These are phyloP conservation scores for Parapsyche elsis DNA, from an alignment of 1,140 invertebrate genomes.

Conservation along the genomic window DNA sequence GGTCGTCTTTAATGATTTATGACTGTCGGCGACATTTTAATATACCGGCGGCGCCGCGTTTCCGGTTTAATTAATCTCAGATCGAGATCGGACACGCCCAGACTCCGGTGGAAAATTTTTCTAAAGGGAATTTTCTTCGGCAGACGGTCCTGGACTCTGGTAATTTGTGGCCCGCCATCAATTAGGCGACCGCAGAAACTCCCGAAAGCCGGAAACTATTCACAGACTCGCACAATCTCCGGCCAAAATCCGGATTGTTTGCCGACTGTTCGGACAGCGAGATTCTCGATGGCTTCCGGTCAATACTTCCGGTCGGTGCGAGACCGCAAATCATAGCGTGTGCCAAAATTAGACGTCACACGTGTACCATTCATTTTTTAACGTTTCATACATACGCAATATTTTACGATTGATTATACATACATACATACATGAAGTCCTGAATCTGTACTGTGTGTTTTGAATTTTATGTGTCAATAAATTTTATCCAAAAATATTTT, in stretches of 20 bases:
- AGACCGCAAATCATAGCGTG: background rate
- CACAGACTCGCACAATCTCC: background rate
- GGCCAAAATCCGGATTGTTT: background rate
- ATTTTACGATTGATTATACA: no score
- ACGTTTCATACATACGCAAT: background rate
- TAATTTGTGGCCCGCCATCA: constrained; percentile 9
- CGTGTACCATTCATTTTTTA: background rate
- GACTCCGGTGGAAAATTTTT: background rate
- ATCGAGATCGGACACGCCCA: constrained; percentile 16
- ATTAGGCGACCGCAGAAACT: constrained; percentile 25
- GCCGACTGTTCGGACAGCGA: no score
- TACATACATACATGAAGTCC: no score
- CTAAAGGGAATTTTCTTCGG: background rate
- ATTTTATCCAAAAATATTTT: no score
- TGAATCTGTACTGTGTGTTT: no score
- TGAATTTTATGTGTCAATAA: no score
- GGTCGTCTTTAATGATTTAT: constrained; percentile 19
- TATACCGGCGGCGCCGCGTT: constrained; percentile 13
- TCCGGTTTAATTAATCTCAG: constrained; percentile 13
- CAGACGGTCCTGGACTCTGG: background rate
- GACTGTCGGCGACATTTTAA: constrained; percentile 22
- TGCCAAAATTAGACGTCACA: background rate
- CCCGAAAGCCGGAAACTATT: constrained; percentile 1
- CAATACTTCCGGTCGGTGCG: background rate
- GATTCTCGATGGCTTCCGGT: no score